Evolutionary conservation across 2,888 invertebrate species (phyloP), one percentile per base, ranked within the genome.

Genomic region (Drosophila algonquin): DNA sequence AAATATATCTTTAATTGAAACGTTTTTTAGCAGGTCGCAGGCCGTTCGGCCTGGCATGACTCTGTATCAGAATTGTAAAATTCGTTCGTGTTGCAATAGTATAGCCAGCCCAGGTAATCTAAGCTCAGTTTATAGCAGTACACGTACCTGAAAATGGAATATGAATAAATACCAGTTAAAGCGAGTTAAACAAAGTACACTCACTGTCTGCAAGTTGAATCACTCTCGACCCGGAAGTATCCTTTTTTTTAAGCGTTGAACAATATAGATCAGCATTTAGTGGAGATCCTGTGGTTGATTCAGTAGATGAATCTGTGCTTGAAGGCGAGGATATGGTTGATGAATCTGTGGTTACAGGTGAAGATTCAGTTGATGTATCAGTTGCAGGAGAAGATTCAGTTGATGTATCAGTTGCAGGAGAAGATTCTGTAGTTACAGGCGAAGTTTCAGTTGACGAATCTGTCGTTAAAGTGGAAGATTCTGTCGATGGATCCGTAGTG

Each of bases 131-230:
- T 52, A 5, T 69, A 81, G 24, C 83, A 83, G 16, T 69, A 67
- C 0, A 83, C 65, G 61, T 81, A 81, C 32, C 83, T 89, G 18
- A 2, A 58, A 52, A 21, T n/a, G 4, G 5, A n/a, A 35, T 12
- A 35, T 35, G 5, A 62, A 40, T 18, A 27, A 32, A 21, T 4
- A 2, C n/a, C 10, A 6, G 24, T 30, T n/a, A 8, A 3, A 10
- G 1, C 10, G 7, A 30, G 5, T 1, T 16, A 18, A 5, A 16
- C 9, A n/a, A 27, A 12, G 2, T 2, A 24, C 55, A 59, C 86
- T 74, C 62, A 82, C 85, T 73, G 60, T 56, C 71, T 77, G 68
- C 85, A 89, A 2, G 87, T 86, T 24, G 69, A n/a, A 61, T 85
- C 84, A 46, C 52, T 74, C 18, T 68, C 70, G 24, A 82, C 48